These are phyloP conservation scores for Hirundichthys speculiger DNA, from an alignment of 2,113 vertebrate species.

Conservation along the genomic window DNA sequence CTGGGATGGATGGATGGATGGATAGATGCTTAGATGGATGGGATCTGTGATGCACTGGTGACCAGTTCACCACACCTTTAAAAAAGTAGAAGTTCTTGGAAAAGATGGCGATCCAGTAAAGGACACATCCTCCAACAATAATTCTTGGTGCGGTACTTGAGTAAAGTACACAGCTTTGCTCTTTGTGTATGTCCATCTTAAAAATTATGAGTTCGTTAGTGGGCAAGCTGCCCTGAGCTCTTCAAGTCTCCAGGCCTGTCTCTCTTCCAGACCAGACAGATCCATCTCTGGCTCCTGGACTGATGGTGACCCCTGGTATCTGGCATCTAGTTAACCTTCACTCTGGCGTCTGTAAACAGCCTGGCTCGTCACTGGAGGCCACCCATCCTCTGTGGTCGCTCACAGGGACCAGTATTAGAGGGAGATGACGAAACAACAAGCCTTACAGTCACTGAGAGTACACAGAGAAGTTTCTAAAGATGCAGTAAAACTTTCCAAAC, in stretches of 20 bases:
- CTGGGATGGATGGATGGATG: no score
- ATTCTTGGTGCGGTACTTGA: no score
- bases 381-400: constrained; percentile 61
- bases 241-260: constrained; percentile 33
- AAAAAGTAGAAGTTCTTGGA: no score
- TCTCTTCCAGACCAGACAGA: constrained; percentile 66
- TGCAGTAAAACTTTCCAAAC: constrained; percentile 25
- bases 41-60: no score
- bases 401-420: constrained; percentile 31
- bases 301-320: constrained; percentile 50
- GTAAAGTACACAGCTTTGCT: not conserved
- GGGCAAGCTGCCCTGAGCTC: constrained; percentile 28
- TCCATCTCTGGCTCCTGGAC: constrained; percentile 48
- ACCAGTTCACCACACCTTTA: no score
- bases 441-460: constrained; percentile 13
- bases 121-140: no score
- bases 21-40: no score
- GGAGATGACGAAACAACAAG: constrained; percentile 26
- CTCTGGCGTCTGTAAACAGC: constrained; percentile 45
- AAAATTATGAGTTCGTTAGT: constrained; percentile 20
- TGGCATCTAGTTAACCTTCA: constrained; percentile 51
- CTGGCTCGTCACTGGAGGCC: constrained; percentile 50
- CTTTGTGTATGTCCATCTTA: constrained; percentile 8
- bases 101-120: no score
- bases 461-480: constrained; percentile 13